Evolutionary conservation across 2,797 vertebrate species (phyloP).

Genomic region (Acipenser ruthenus): DNA sequence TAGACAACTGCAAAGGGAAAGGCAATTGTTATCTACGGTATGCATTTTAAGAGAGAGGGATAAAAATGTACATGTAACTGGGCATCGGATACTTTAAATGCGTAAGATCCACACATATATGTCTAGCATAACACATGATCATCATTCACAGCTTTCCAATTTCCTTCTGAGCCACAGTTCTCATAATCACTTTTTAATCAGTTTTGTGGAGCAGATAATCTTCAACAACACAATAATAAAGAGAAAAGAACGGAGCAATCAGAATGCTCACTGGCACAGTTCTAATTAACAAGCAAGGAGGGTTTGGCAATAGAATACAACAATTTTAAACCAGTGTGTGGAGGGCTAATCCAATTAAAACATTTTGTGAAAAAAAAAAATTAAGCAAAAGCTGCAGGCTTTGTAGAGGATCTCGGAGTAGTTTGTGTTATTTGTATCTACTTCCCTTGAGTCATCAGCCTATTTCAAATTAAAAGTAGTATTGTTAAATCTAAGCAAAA

Average conservation of each 20-base stretch:
- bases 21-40: no score
- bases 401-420: slow-evolving; percentile 1
- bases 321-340: slow-evolving; percentile 1
- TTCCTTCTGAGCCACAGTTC: slow-evolving; percentile 10
- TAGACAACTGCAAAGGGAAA: no score
- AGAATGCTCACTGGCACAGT: slow-evolving; percentile 14
- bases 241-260: slow-evolving; percentile 9
- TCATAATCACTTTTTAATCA: slow-evolving; percentile 24
- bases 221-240: slow-evolving; percentile 9
- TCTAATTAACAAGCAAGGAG: slow-evolving; percentile 20
- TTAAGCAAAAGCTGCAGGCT: slow-evolving; percentile 9
- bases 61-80: background rate
- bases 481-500: background rate
- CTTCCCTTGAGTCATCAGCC: slow-evolving; percentile 7
- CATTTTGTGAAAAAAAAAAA: background rate
- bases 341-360: slow-evolving; percentile 21
- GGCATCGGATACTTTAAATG: background rate
- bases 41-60: no score
- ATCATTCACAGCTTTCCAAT: slow-evolving; percentile 16
- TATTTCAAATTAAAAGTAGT: slow-evolving; percentile 6
- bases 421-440: slow-evolving; percentile 1
- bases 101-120: background rate
- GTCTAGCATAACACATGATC: background rate
- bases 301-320: slow-evolving; percentile 14
- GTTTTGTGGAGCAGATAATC: slow-evolving; percentile 14